A percentile compares a stretch with the other conserved stretches of the same genome.
Evolutionary conservation across 2,113 vertebrate genomes (phyloP).

Genomic region (Monarcha castaneiventris): DNA sequence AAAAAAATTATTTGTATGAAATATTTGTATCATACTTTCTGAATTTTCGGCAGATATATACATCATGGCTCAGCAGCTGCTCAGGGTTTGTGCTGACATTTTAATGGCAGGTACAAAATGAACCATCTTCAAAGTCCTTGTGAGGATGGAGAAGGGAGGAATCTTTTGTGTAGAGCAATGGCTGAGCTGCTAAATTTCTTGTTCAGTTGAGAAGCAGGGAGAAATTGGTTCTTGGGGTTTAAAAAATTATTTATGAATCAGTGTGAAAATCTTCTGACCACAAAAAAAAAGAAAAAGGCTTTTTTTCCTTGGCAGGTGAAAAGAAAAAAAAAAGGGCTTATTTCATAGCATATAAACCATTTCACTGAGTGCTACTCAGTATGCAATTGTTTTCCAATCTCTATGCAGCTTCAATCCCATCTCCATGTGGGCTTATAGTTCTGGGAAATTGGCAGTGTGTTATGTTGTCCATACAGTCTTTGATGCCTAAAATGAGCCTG

Average conservation of each 20-base stretch:
- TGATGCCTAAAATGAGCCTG: neutral
- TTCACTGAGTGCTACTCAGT: neutral
- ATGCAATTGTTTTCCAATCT: neutral
- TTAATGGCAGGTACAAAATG: neutral
- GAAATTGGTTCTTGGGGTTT: neutral
- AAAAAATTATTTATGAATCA: neutral
- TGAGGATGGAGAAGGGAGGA: neutral
- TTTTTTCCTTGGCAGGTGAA: neutral
- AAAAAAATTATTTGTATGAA: neutral
- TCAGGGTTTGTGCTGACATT: neutral
- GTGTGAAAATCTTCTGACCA: neutral
- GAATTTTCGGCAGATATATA: neutral
- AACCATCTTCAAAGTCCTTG: neutral
- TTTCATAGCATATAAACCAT: neutral
- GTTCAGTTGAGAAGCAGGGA: neutral
- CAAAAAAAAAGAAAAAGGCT: fast-evolving
- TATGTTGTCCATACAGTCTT: neutral
- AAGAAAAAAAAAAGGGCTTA: fast-evolving
- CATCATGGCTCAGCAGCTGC: neutral
- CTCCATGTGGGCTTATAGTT: neutral
- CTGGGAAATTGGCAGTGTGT: neutral
- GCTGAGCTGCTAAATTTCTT: neutral
- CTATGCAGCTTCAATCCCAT: neutral
- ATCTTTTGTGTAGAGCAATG: neutral
- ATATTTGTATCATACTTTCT: neutral